Percentiles rank a stretch among this genome's conserved stretches.
Conservation (phyloP, 53 echinoderm and acorn worm species). For the Echinarachnius parma region DNA sequence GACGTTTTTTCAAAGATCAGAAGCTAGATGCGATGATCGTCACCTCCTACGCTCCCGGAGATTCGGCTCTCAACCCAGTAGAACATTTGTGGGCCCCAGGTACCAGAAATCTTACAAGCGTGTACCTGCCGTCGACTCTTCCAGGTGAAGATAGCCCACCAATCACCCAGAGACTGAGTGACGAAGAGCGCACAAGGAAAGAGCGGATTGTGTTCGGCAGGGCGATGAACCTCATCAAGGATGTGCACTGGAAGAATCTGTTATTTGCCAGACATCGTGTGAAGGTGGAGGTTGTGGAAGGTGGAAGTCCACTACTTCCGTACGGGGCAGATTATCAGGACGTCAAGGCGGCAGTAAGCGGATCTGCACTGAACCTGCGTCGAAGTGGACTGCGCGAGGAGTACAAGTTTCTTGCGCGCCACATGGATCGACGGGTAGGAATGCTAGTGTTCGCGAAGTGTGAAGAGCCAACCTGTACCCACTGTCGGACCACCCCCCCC, state of each 20-base stretch:
- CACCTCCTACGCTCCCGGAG: too few species aligned
- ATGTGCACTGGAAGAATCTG: constrained; percentile 26
- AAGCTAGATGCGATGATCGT: too few species aligned
- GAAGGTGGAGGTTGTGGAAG: background rate
- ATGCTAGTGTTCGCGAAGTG: constrained; percentile 43
- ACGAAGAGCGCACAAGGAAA: constrained; percentile 26
- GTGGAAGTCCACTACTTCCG: background rate
- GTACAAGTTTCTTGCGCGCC: constrained; percentile 8
- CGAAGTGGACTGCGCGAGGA: constrained; percentile 13
- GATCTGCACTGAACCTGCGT: background rate
- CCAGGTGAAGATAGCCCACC: constrained; percentile 41
- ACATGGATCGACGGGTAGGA: constrained; percentile 42
- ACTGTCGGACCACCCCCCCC: background rate
- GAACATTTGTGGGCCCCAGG: too few species aligned
- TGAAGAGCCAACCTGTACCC: background rate
- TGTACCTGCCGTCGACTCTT: too few species aligned
- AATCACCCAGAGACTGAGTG: background rate
- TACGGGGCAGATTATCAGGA: constrained; percentile 16
- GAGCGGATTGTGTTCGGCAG: constrained; percentile 46
- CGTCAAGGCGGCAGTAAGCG: constrained; percentile 8
- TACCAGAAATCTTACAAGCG: too few species aligned
- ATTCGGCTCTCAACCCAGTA: too few species aligned
- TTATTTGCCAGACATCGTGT: background rate
- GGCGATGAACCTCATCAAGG: constrained; percentile 16
- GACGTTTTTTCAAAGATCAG: too few species aligned